Evolutionary conservation across 2,888 invertebrate genomes (phyloP).

Genomic region (Lochmaea capreae): DNA sequence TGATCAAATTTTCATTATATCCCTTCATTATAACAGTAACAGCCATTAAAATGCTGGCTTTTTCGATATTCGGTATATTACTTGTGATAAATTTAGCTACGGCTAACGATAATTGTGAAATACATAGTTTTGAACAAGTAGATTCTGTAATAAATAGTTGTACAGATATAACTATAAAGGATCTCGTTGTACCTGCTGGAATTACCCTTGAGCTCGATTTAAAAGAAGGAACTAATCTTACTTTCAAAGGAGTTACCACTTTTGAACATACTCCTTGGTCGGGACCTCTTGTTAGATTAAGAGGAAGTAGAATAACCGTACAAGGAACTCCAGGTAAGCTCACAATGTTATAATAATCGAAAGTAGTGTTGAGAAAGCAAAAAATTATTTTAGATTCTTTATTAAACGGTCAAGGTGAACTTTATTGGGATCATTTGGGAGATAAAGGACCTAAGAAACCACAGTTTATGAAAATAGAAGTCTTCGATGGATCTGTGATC

Average conservation of each 20-base stretch:
- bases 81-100: background rate
- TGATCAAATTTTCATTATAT: too few relatives aligned
- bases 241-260: conserved; percentile 34
- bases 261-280: conserved; percentile 37
- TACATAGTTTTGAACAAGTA: background rate
- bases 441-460: conserved; percentile 47
- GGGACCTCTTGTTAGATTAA: conserved; percentile 35
- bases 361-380: background rate
- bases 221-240: conserved; percentile 23
- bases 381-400: conserved; percentile 35
- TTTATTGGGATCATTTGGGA: conserved; percentile 49
- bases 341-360: background rate
- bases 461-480: conserved; percentile 45
- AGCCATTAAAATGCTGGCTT: background rate
- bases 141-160: background rate
- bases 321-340: conserved; percentile 33
- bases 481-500: conserved; percentile 38
- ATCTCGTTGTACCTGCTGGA: conserved; percentile 30
- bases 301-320: conserved; percentile 28
- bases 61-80: background rate
- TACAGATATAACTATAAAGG: background rate
- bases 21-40: background rate
- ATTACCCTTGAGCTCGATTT: conserved; percentile 32
- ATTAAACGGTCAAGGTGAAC: conserved; percentile 46
- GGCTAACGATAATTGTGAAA: background rate